These are phyloP conservation scores for Argyresthia goedartella DNA, from an alignment of 2,888 invertebrate genomes.

Conservation along the genomic window DNA sequence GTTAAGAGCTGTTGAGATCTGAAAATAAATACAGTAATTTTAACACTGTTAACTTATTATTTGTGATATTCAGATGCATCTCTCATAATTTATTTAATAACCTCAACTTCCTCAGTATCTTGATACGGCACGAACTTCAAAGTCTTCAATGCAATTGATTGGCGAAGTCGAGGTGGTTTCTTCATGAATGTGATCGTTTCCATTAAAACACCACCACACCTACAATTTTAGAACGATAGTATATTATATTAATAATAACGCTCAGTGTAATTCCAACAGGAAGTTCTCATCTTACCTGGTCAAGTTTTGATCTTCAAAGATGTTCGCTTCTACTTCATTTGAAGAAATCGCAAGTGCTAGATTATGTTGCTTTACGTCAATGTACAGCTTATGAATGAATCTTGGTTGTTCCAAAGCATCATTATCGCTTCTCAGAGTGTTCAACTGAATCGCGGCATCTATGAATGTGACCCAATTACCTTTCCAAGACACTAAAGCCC, in stretches of 20 bases:
- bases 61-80: neutral
- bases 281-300: neutral
- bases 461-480: slow-evolving; percentile 81
- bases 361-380: slow-evolving; percentile 1
- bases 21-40: slow-evolving; percentile 6
- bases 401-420: slow-evolving; percentile 73
- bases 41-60: neutral
- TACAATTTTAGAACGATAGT: slow-evolving; percentile 8
- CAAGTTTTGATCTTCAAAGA: neutral
- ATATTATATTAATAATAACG: neutral
- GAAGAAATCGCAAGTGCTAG: neutral
- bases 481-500: slow-evolving; percentile 62
- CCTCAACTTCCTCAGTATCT: slow-evolving; percentile 12
- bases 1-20: slow-evolving; percentile 13
- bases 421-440: slow-evolving; percentile 31
- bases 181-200: slow-evolving; percentile 13
- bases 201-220: slow-evolving; percentile 17
- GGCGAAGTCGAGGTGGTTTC: slow-evolving; percentile 5
- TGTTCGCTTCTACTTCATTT: slow-evolving; percentile 1
- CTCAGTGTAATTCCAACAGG: neutral
- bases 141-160: slow-evolving; percentile 10
- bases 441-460: slow-evolving; percentile 82
- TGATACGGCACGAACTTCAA: slow-evolving; percentile 16
- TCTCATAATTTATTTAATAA: slow-evolving; percentile 1
- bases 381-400: neutral